These are phyloP conservation scores for Microcebus tavaratra DNA, from an alignment of 2,113 vertebrate species.

Conservation along the genomic window DNA sequence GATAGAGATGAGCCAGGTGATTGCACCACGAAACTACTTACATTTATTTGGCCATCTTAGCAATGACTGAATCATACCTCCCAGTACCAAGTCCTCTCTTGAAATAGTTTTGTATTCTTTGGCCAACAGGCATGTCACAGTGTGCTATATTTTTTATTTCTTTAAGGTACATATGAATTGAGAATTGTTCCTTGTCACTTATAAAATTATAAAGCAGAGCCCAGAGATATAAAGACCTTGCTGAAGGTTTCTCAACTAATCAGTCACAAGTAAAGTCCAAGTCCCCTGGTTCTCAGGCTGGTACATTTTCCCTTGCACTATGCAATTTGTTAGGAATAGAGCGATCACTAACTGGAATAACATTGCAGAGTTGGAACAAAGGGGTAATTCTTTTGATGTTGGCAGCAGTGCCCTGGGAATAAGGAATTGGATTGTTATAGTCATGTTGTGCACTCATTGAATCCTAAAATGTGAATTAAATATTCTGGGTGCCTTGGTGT, in stretches of 20 bases:
- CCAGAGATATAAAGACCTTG: background rate
- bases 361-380: background rate
- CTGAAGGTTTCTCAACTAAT: conserved; percentile 34
- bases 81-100: background rate
- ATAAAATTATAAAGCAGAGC: background rate
- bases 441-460: background rate
- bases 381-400: conserved; percentile 9
- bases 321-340: background rate
- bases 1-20: accelerated
- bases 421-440: background rate
- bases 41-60: background rate
- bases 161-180: background rate
- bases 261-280: background rate
- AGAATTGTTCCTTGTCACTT: background rate
- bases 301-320: background rate
- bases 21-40: background rate
- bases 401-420: background rate
- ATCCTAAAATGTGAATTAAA: background rate
- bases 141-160: background rate
- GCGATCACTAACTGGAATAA: background rate
- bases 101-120: background rate
- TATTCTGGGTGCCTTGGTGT: background rate
- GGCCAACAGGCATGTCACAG: background rate
- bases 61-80: background rate
- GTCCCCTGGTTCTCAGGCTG: background rate